Evolutionary conservation across 2,113 vertebrate genomes (phyloP), one percentile per base, ranked within the genome.

Genomic region (Amblyornis subalaris): DNA sequence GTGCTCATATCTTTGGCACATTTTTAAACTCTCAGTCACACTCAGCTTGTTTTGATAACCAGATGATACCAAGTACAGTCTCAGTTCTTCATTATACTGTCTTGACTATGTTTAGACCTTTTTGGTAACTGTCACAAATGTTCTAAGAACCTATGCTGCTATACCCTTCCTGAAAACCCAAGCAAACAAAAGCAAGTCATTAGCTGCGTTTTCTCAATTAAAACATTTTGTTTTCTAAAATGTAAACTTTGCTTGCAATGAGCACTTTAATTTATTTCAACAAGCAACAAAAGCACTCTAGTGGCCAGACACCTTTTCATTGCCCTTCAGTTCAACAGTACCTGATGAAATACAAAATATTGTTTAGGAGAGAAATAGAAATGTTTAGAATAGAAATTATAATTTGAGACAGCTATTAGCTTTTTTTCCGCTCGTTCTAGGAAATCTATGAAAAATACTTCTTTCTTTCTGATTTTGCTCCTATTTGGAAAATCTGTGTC

Each of bases 331-430:
- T 96, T 96, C 73, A 91, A 2, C 33, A 92, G 45, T 66, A 84
- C 93, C 65, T 89, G 83, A 77, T 95, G 58, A 96, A 77, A n/a
- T 71, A 73, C 58, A 70, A 95, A 95, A 87, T 95, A 90, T 50
- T 85, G 40, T 89, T 93, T 89, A 92, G 76, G 54, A 95, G 74
- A 95, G 50, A 93, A 82, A 62, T 77, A 73, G 6, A 48, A 72
- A 93, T 94, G 44, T 95, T 97, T 86, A 55, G 85, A 89, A 90
- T 86, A 72, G 60, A 60, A 93, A 90, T 85, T 91, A 92, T 97
- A 96, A 96, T 96, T 96, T 89, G 93, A 96, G 79, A 90, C 54
- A 95, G 36, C 58, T 79, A 7, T 50, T 54, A 76, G 36, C 26
- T 71, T 58, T 95, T 96, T 95, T 96, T 88, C 40, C 50, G 92